These are phyloP conservation scores for Thalassarche chlororhynchos DNA, from an alignment of 2,113 vertebrate species.

Conservation along the genomic window DNA sequence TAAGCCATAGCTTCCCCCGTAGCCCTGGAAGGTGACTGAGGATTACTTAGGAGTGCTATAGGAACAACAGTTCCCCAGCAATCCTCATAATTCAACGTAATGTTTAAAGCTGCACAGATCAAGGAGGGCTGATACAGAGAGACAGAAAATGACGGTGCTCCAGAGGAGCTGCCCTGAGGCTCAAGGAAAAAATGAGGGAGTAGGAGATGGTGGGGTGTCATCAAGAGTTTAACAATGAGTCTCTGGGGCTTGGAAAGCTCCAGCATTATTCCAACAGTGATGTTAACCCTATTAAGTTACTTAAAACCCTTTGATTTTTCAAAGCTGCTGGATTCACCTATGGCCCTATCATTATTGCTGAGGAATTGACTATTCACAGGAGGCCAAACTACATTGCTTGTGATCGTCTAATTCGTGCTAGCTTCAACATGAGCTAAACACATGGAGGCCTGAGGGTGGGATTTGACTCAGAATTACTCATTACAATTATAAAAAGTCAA, in stretches of 20 bases:
- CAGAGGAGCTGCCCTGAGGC: slow-evolving; percentile 29
- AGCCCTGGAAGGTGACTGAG: not conserved
- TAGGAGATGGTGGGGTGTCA: slow-evolving; percentile 8
- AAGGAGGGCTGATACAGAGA: slow-evolving; percentile 45
- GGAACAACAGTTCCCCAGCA: not conserved
- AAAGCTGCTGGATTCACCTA: slow-evolving; percentile 40
- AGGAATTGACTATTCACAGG: not conserved
- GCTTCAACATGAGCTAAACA: not conserved
- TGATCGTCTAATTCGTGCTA: not conserved
- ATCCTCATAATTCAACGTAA: slow-evolving; percentile 30
- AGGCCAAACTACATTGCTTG: not conserved
- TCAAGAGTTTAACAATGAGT: slow-evolving; percentile 34
- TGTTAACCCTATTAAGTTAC: slow-evolving; percentile 65
- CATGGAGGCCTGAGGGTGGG: not conserved
- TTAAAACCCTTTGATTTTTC: slow-evolving; percentile 64
- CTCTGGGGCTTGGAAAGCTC: slow-evolving; percentile 38
- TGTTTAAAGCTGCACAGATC: slow-evolving; percentile 66
- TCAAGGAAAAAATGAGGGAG: not conserved
- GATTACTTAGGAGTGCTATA: slow-evolving; percentile 37
- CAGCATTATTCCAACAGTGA: slow-evolving; percentile 48
- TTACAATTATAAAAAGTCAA: not conserved
- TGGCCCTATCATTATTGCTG: slow-evolving; percentile 35
- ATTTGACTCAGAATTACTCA: not conserved
- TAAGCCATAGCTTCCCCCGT: not conserved
- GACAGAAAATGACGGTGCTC: not conserved